Percentiles rank a stretch among this genome's conserved stretches.
phyloP scores from a whole-genome alignment of 1,140 invertebrate species.

The Grapholita molesta region DNA sequence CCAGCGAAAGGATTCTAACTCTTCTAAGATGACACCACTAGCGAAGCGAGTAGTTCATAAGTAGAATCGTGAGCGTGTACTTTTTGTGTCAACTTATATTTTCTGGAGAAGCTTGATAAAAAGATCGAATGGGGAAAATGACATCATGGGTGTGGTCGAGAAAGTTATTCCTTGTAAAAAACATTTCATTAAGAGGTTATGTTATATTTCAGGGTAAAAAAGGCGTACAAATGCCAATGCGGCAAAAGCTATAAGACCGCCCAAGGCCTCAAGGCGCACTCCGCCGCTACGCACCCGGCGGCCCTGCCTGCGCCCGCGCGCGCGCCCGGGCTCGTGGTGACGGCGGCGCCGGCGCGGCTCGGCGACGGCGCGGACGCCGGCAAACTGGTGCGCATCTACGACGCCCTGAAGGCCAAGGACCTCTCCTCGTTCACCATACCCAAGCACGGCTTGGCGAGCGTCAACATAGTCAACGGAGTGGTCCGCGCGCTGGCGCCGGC shows the following conservation, averaged over 20 bases:
- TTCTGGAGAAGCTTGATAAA: too few species aligned
- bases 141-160: too few species aligned
- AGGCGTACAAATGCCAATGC: slow-evolving; percentile 88
- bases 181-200: too few species aligned
- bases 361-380: slow-evolving; percentile 48
- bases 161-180: too few species aligned
- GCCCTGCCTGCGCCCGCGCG: slow-evolving; percentile 22
- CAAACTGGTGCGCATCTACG: slow-evolving; percentile 69
- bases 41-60: too few species aligned
- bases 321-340: slow-evolving; percentile 55
- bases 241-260: slow-evolving; percentile 90
- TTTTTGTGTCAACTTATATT: too few species aligned
- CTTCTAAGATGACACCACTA: too few species aligned
- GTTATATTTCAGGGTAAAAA: slow-evolving; percentile 81
- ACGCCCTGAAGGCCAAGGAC: slow-evolving; percentile 57
- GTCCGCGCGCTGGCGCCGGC: neutral
- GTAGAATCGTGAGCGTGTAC: too few species aligned
- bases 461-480: slow-evolving; percentile 43
- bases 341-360: slow-evolving; percentile 47
- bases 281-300: slow-evolving; percentile 79
- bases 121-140: too few species aligned
- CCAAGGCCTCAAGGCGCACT: slow-evolving; percentile 86
- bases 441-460: slow-evolving; percentile 53
- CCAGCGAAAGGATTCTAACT: too few species aligned
- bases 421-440: slow-evolving; percentile 58